Conservation (phyloP, 2,888 invertebrate genomes). For the Rhaphigaster nebulosa region DNA sequence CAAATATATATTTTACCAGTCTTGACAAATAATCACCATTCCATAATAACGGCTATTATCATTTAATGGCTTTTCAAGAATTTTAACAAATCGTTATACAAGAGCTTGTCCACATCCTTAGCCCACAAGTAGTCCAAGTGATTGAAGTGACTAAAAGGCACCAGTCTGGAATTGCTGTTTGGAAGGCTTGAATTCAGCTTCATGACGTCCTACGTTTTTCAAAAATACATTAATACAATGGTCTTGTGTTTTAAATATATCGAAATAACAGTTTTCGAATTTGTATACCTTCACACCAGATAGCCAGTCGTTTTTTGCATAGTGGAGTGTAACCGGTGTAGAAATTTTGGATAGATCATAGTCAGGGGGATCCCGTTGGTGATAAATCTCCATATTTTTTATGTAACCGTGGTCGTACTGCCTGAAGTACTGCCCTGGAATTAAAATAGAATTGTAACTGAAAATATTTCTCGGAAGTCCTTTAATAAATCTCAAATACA, state of each 20-base stretch:
- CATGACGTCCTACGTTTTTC: neutral
- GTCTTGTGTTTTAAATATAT: neutral
- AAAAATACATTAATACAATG: constrained; percentile 64
- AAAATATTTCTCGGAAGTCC: neutral
- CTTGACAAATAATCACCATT: neutral
- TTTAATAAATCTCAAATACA: neutral
- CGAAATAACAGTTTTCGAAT: constrained; percentile 67
- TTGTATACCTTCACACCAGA: neutral
- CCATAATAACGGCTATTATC: too few relatives aligned
- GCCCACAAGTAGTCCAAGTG: constrained; percentile 31
- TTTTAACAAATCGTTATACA: neutral
- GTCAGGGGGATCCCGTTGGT: neutral
- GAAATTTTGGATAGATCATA: constrained; percentile 14
- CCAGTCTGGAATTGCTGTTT: neutral
- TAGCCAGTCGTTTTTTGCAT: neutral
- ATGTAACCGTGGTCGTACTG: neutral
- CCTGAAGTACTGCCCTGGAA: neutral
- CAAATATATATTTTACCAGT: neutral
- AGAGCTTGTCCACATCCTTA: neutral
- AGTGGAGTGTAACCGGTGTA: neutral
- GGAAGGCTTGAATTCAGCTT: neutral
- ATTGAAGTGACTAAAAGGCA: neutral
- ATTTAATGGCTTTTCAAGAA: neutral
- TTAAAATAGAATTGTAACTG: neutral
- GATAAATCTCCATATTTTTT: neutral